phyloP scores from a whole-genome alignment of 2,797 vertebrate species.

The Lagocephalus sceleratus region DNA sequence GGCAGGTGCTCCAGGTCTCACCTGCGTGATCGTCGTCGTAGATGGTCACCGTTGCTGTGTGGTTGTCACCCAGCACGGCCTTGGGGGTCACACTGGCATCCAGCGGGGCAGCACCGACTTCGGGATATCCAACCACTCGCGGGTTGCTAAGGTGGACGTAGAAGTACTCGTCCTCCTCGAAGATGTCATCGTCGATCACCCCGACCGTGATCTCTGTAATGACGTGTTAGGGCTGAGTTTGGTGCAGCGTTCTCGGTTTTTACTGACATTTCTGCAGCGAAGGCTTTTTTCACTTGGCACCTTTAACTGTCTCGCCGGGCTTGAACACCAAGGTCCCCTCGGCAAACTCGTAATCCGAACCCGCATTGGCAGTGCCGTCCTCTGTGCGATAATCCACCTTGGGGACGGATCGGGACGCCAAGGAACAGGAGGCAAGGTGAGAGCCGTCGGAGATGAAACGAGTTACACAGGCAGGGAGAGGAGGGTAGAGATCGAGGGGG shows the following conservation, averaged over 20 bases:
- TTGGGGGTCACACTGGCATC: conserved; percentile 60
- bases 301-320: conserved; percentile 79
- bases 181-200: conserved; percentile 86
- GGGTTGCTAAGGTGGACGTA: conserved; percentile 83
- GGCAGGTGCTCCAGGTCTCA: conserved; percentile 1
- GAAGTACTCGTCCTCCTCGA: conserved; percentile 86
- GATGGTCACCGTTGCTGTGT: conserved; percentile 84
- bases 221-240: neutral
- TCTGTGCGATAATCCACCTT: conserved; percentile 85
- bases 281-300: conserved; percentile 32
- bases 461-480: conserved; percentile 3
- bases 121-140: conserved; percentile 68
- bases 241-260: neutral
- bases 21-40: conserved; percentile 85
- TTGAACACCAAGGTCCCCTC: conserved; percentile 84
- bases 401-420: conserved; percentile 9
- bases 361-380: conserved; percentile 84
- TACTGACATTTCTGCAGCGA: neutral
- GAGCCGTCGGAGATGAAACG: conserved; percentile 27
- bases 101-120: conserved; percentile 60
- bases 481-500: neutral
- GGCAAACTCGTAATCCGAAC: conserved; percentile 85
- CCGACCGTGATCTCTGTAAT: conserved; percentile 77
- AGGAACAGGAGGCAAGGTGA: conserved; percentile 1
- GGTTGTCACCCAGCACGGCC: conserved; percentile 75